A percentile compares a stretch with the other conserved stretches of the same genome.
These are phyloP conservation scores for Tenualosa thibaudeaui DNA, from an alignment of 2,797 vertebrate genomes.

Conservation along the genomic window DNA sequence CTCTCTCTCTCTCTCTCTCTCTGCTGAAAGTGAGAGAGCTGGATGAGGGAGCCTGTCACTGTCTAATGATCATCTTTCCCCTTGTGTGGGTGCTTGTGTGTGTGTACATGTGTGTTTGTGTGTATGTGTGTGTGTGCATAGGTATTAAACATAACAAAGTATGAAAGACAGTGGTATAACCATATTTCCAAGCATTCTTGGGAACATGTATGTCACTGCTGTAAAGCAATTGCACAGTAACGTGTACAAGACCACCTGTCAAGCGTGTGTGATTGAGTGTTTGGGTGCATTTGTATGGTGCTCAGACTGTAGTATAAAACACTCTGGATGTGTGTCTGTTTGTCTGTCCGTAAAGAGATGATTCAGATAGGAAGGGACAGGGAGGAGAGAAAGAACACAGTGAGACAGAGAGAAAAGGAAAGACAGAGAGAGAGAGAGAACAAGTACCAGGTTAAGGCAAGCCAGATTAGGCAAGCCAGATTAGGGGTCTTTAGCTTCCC, in stretches of 20 bases:
- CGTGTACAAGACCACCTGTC: not conserved
- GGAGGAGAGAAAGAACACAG: not conserved
- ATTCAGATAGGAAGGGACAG: no score
- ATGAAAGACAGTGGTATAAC: not conserved
- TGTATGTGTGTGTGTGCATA: not conserved
- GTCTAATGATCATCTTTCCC: not conserved
- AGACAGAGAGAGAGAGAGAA: not conserved
- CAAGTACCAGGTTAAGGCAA: not conserved
- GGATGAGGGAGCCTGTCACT: not conserved
- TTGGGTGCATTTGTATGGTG: not conserved
- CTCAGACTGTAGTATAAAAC: not conserved
- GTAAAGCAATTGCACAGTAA: not conserved
- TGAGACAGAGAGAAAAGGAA: not conserved
- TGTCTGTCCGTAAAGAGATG: conserved; percentile 35
- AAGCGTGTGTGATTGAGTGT: not conserved
- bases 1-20: not conserved
- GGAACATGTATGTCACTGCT: not conserved
- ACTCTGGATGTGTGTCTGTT: not conserved
- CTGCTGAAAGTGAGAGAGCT: not conserved
- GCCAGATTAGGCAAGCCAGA: not conserved
- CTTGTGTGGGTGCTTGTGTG: not conserved
- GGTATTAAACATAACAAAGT: not conserved
- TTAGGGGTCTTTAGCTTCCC: not conserved
- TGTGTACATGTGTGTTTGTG: conserved; percentile 9
- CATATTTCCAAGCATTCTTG: not conserved